Conservation (phyloP, 30 jellyfish, hydroid and myxozoan species). For the Aurelia aurita region DNA sequence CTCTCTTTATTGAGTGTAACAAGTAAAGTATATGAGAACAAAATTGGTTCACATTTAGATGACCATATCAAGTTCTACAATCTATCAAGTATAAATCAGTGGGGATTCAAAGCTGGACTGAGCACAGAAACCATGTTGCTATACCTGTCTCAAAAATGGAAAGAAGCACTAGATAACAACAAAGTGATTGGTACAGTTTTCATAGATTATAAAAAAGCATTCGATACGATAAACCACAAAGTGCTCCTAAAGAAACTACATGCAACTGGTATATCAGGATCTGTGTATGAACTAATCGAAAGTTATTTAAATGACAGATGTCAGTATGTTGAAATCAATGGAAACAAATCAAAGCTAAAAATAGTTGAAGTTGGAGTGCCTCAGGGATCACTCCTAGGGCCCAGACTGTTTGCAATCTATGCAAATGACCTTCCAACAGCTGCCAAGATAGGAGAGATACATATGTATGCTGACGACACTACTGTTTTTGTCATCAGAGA, state of each 20-base stretch:
- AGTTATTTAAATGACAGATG: background rate
- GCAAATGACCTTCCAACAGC: too few relatives aligned
- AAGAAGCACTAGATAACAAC: conserved; percentile 26
- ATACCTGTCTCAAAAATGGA: conserved; percentile 46
- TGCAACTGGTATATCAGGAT: too few relatives aligned
- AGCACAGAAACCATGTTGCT: conserved; percentile 37
- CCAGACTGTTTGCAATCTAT: too few relatives aligned
- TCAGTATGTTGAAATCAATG: conserved; percentile 21
- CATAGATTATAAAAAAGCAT: too few relatives aligned
- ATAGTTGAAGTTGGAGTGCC: conserved; percentile 21
- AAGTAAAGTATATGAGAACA: conserved; percentile 36
- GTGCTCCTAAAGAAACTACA: too few relatives aligned
- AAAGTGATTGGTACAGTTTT: conserved; percentile 3
- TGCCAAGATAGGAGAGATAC: too few relatives aligned
- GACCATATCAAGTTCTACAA: conserved; percentile 30
- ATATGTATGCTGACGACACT: too few relatives aligned
- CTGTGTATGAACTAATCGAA: background rate
- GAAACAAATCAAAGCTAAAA: background rate
- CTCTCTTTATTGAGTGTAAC: conserved; percentile 22
- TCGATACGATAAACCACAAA: too few relatives aligned
- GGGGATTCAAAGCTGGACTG: conserved; percentile 34
- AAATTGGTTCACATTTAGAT: conserved; percentile 13
- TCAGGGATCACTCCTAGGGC: too few relatives aligned
- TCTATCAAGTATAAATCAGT: conserved; percentile 35
- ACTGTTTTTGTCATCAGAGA: too few relatives aligned